Percentiles rank a stretch among this genome's conserved stretches.
Evolutionary conservation across 2,888 invertebrate genomes (phyloP).

Genomic region (Scaptomyza polygonia): DNA sequence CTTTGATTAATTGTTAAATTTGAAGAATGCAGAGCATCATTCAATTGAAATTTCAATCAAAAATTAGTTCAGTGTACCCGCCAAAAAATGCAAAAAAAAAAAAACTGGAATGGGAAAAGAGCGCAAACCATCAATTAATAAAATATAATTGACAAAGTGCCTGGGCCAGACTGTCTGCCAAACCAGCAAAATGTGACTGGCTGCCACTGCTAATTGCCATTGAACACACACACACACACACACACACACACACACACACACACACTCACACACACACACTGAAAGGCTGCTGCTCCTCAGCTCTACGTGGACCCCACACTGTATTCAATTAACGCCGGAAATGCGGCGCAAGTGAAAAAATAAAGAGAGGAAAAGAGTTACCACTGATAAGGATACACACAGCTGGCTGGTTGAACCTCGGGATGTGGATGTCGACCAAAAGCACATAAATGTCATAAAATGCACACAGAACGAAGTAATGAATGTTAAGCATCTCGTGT

Average conservation of each 20-base stretch:
- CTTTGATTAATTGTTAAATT: constrained; percentile 21
- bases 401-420: constrained; percentile 5
- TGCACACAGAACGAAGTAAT: constrained; percentile 45
- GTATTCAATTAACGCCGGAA: constrained; percentile 74
- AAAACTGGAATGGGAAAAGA: constrained; percentile 3
- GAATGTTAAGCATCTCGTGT: constrained; percentile 72
- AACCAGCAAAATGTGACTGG: constrained; percentile 26
- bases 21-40: constrained; percentile 9
- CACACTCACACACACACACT: constrained; percentile 1
- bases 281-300: background rate
- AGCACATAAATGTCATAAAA: constrained; percentile 50
- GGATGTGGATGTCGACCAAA: constrained; percentile 2
- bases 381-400: constrained; percentile 64
- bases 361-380: constrained; percentile 38
- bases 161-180: constrained; percentile 23
- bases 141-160: constrained; percentile 58
- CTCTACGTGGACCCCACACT: constrained; percentile 38
- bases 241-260: constrained; percentile 1
- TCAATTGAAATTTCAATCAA: constrained; percentile 12
- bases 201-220: constrained; percentile 45
- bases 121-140: constrained; percentile 50
- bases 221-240: constrained; percentile 18
- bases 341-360: constrained; percentile 48
- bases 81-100: background rate
- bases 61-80: background rate